Evolutionary conservation across 2,888 invertebrate species (phyloP).

Genomic region (Idaea biselata): DNA sequence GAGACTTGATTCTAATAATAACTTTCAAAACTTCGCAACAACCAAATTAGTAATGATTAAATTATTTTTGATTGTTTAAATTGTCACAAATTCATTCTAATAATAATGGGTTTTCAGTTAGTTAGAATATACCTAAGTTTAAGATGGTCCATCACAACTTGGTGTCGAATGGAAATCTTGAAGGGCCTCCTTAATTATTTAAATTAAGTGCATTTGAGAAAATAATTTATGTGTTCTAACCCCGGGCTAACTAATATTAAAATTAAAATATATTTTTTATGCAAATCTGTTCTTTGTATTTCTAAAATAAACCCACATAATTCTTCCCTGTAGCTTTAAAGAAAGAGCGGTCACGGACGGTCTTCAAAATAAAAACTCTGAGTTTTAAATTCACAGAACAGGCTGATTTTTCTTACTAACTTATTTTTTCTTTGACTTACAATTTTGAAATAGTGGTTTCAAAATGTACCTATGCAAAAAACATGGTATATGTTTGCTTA

Average conservation of each 20-base stretch:
- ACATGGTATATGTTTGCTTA: no score
- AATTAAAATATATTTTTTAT: conserved; percentile 40
- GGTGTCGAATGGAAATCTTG: background rate
- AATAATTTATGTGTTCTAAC: conserved; percentile 15
- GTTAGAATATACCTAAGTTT: background rate
- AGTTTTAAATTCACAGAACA: no score
- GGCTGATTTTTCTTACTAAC: no score
- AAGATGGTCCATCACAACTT: background rate
- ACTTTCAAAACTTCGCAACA: background rate
- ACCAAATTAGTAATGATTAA: background rate
- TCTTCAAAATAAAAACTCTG: background rate
- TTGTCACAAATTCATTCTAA: background rate
- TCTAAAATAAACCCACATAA: conserved; percentile 42
- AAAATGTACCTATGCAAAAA: no score
- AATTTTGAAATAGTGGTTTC: no score
- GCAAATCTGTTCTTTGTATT: conserved; percentile 42
- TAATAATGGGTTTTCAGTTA: background rate
- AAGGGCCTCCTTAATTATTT: background rate
- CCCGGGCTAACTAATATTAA: conserved; percentile 43
- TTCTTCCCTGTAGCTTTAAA: conserved; percentile 56
- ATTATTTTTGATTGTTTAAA: background rate
- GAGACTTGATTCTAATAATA: background rate
- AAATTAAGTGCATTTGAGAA: background rate
- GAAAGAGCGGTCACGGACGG: background rate
- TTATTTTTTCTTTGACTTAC: no score